These are phyloP conservation scores for Drosophila neocordata DNA, from an alignment of 1,140 invertebrate species.

Conservation along the genomic window DNA sequence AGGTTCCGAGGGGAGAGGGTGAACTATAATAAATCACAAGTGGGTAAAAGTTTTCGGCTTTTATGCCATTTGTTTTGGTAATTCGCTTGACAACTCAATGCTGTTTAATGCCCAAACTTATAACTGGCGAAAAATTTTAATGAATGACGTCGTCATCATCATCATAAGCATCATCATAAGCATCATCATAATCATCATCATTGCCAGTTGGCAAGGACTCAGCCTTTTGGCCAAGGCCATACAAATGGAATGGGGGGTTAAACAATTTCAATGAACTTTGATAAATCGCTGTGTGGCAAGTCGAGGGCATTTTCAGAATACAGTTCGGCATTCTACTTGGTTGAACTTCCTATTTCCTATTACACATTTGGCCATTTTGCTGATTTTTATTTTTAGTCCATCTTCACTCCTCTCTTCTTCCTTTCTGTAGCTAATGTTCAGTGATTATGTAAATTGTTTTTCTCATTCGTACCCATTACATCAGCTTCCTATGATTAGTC, in stretches of 20 bases:
- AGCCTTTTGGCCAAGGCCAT: conserved; percentile 49
- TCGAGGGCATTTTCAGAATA: conserved; percentile 38
- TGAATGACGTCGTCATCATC: conserved; percentile 73
- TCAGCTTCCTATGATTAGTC: conserved; percentile 47
- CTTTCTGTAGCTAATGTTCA: conserved; percentile 36
- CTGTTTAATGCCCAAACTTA: conserved; percentile 76
- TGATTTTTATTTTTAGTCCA: conserved; percentile 65
- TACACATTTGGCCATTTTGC: conserved; percentile 46
- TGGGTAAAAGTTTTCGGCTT: conserved; percentile 67
- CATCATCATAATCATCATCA: conserved; percentile 6
- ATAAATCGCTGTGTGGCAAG: conserved; percentile 63
- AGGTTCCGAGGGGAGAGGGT: not conserved
- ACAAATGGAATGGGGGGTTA: conserved; percentile 28
- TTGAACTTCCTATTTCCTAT: conserved; percentile 70
- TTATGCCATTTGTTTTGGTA: conserved; percentile 78
- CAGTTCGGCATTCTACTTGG: conserved; percentile 52
- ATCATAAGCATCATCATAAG: conserved; percentile 21
- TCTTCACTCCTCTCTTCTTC: not conserved
- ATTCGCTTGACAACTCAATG: conserved; percentile 76
- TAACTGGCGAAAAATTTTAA: conserved; percentile 75
- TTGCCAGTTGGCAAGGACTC: conserved; percentile 38
- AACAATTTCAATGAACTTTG: conserved; percentile 79
- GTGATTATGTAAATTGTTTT: conserved; percentile 68
- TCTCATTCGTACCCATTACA: conserved; percentile 34
- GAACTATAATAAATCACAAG: conserved; percentile 33